These are phyloP conservation scores for Enhydra lutris DNA, from an alignment of 2,113 vertebrate genomes.

Conservation along the genomic window DNA sequence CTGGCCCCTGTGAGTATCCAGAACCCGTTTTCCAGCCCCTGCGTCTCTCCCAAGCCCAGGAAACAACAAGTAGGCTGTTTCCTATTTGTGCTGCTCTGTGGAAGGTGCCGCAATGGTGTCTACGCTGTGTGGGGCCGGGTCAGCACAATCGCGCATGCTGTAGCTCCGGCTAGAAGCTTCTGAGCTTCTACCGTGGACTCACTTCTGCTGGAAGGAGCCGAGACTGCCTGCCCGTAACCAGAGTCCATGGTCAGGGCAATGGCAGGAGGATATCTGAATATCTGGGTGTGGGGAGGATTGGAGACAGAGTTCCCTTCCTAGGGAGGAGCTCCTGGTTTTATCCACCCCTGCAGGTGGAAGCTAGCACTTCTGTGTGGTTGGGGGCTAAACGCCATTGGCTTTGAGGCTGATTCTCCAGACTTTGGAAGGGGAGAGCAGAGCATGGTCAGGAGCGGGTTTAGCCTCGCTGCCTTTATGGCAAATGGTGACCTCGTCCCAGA, in stretches of 20 bases:
- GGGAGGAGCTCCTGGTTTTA: neutral
- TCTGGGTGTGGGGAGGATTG: neutral
- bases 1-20: neutral
- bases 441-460: neutral
- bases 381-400: accelerated
- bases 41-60: neutral
- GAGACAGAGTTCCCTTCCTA: neutral
- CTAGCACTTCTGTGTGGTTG: too few species aligned
- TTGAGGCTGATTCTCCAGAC: neutral
- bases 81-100: constrained; percentile 2
- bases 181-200: accelerated
- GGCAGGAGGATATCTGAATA: accelerated
- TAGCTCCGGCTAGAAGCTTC: neutral
- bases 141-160: accelerated
- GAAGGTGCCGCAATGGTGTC: constrained; percentile 10
- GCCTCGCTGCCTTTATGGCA: neutral
- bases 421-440: neutral
- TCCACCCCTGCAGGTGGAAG: neutral
- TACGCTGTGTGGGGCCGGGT: accelerated
- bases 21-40: neutral
- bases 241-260: accelerated
- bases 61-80: neutral
- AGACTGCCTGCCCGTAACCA: neutral
- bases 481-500: neutral
- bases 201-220: neutral